Evolutionary conservation across 2,888 invertebrate genomes (phyloP), one percentile per base, ranked within the genome.

Genomic region (Harmothoe impar): DNA sequence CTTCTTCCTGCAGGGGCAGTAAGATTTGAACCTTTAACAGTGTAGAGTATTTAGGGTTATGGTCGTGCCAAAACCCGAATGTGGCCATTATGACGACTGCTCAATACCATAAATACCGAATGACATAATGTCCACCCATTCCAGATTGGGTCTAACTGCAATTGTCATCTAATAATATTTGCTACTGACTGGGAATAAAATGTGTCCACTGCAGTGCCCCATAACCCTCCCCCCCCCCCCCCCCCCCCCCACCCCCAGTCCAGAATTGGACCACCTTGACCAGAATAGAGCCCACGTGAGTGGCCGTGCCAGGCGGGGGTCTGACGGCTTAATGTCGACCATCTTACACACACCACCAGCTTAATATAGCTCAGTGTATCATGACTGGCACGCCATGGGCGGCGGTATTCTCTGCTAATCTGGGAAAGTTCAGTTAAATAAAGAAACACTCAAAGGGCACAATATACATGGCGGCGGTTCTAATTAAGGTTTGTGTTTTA

Each of bases 281-380:
- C 25, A 29, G 25, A 72, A 72, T 72, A 72, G 72, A 25, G 0
- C 20, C 25, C 25, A 25, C 29, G 72, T n/a, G 72, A 62, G n/a
- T 20, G 23, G 5, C 62, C 62, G 23, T 62, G 72, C 25, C 72
- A 29, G 72, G 29, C 29, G 3, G 72, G 17, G 62, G n/a, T n/a
- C n/a, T n/a, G 72, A 29, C 29, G 72, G 72, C 29, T 72, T 29
- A 72, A 72, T 72, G 72, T 25, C 72, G 72, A 72, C 3, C 62
- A 29, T 72, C 72, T 29, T 72, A 72, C 29, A 72, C 29, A n/a
- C n/a, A n/a, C 29, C 7, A 29, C 15, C 29, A n/a, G 62, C 62
- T 62, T n/a, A 62, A 62, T 62, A 62, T 62, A 29, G 72, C 15
- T 3, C 72, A 72, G 72, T 62, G 1, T 72, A 72, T 29, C 31